Conservation (phyloP, 2,113 vertebrate genomes). For the Anguilla rostrata region DNA sequence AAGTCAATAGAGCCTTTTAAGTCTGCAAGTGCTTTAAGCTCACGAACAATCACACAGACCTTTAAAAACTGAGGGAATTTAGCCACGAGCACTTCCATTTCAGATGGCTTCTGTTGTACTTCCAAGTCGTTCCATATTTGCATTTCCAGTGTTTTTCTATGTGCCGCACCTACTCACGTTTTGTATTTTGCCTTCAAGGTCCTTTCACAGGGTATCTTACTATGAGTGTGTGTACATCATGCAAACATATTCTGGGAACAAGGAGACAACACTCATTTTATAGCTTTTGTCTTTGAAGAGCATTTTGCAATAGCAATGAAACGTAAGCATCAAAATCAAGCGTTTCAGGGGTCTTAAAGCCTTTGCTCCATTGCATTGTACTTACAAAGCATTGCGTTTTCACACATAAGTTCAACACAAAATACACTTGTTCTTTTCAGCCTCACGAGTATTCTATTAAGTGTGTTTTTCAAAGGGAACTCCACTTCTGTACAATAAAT, state of each 20-base stretch:
- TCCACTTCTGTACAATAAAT: not conserved
- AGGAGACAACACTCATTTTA: not conserved
- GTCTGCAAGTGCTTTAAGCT: not conserved
- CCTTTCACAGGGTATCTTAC: not conserved
- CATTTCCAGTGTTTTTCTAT: not conserved
- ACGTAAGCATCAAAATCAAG: not conserved
- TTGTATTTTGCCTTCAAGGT: conserved; percentile 15
- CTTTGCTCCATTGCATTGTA: not conserved
- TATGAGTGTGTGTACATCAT: not conserved
- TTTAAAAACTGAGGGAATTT: conserved; percentile 11
- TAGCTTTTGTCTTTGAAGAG: conserved; percentile 1
- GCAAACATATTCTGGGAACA: not conserved
- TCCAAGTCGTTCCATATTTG: conserved; percentile 4
- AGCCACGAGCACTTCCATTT: conserved; percentile 17
- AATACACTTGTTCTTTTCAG: not conserved
- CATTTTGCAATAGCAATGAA: not conserved
- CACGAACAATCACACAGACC: conserved; percentile 16
- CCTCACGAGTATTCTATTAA: not conserved
- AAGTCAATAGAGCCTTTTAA: conserved; percentile 20
- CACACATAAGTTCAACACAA: not conserved
- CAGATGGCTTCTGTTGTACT: conserved; percentile 10
- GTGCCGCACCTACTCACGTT: conserved; percentile 4
- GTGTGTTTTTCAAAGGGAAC: not conserved
- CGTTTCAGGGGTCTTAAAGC: not conserved
- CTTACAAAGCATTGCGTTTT: not conserved